Evolutionary conservation across 2,888 invertebrate species (phyloP).

Genomic region (Ellobium chinense): DNA sequence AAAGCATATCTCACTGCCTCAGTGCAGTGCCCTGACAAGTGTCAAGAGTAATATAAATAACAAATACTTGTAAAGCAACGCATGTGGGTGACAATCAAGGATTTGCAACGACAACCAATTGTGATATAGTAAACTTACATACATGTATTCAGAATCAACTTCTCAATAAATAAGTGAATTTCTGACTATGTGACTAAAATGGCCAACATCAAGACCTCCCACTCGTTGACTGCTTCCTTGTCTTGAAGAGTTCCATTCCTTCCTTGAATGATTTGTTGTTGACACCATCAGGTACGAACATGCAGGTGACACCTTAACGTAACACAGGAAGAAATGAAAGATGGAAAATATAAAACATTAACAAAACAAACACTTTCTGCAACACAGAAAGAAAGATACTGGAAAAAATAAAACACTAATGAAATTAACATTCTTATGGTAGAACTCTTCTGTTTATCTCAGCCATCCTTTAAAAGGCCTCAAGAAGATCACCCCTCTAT

Average conservation of each 20-base stretch:
- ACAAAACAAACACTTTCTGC: background rate
- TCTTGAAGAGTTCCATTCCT: constrained; percentile 37
- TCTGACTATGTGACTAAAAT: background rate
- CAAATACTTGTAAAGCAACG: too few relatives aligned
- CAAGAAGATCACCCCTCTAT: too few relatives aligned
- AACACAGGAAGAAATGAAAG: background rate
- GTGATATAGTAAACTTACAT: too few relatives aligned
- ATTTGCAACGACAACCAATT: too few relatives aligned
- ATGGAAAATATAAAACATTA: background rate
- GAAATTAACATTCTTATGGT: background rate
- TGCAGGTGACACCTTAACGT: constrained; percentile 64
- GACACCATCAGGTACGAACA: constrained; percentile 60
- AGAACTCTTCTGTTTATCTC: background rate
- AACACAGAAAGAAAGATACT: background rate
- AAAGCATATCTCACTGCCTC: too few relatives aligned
- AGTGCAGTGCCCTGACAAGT: too few relatives aligned
- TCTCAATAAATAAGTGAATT: too few relatives aligned
- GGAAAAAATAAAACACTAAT: background rate
- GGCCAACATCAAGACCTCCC: background rate
- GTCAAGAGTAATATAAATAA: too few relatives aligned
- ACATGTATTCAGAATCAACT: too few relatives aligned
- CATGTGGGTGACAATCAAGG: too few relatives aligned
- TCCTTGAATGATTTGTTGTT: constrained; percentile 45
- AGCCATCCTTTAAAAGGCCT: background rate
- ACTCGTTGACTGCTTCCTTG: background rate